phyloP scores from a whole-genome alignment of 1,140 invertebrate genomes.

The Sinella curviseta region DNA sequence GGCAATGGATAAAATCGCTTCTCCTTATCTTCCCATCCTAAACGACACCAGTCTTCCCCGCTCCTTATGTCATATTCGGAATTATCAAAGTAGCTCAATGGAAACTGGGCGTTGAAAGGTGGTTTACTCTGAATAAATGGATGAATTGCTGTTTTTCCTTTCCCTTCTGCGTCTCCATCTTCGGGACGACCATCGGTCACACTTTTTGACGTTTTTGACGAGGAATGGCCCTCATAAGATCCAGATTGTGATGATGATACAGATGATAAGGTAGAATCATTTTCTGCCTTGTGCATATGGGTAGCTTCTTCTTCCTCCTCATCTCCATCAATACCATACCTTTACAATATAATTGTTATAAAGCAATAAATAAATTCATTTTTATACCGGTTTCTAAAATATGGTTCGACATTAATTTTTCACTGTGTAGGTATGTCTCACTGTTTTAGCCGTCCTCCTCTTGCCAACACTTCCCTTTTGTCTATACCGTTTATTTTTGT shows the following conservation, averaged over 20 bases:
- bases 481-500: conserved; percentile 33
- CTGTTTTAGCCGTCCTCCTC: neutral
- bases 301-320: neutral
- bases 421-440: too few relatives aligned
- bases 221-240: neutral
- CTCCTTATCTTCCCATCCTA: conserved; percentile 29
- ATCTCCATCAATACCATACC: too few relatives aligned
- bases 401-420: too few relatives aligned
- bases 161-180: neutral
- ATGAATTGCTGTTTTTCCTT: conserved; percentile 3
- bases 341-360: too few relatives aligned
- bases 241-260: neutral
- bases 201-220: too few relatives aligned
- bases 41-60: conserved; percentile 34
- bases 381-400: too few relatives aligned
- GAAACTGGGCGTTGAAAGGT: conserved; percentile 39
- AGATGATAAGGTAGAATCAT: neutral
- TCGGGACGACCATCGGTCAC: too few relatives aligned
- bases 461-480: conserved; percentile 32
- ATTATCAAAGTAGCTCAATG: conserved; percentile 44
- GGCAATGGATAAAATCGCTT: conserved; percentile 37
- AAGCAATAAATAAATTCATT: too few relatives aligned
- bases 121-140: conserved; percentile 33
- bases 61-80: conserved; percentile 29
- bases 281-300: neutral